phyloP scores from a whole-genome alignment of 1,140 invertebrate species.

The Colletes latitarsis region DNA sequence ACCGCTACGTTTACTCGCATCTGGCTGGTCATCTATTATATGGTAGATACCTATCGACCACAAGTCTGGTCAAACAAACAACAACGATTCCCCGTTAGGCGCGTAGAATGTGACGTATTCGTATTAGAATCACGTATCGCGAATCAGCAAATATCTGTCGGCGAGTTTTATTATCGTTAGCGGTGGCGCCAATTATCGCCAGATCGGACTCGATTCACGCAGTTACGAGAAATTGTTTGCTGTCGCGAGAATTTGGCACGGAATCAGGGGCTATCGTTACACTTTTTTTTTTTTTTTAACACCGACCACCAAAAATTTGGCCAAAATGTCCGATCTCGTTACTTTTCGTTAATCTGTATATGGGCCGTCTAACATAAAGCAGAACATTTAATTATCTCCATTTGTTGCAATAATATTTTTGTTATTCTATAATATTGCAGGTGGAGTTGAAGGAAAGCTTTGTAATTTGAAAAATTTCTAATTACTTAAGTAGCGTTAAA shows the following conservation, averaged over 20 bases:
- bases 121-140: constrained; percentile 24
- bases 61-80: constrained; percentile 9
- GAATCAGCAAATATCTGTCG: constrained; percentile 31
- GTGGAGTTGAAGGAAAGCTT: too few species aligned
- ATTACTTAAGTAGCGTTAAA: too few species aligned
- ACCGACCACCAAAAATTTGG: too few species aligned
- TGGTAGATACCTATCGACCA: constrained; percentile 7
- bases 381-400: too few species aligned
- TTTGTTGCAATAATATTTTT: too few species aligned
- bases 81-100: background rate
- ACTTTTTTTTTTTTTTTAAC: too few species aligned
- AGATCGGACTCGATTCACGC: background rate
- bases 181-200: constrained; percentile 22
- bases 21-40: constrained; percentile 26
- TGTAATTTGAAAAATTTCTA: too few species aligned
- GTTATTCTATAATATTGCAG: too few species aligned
- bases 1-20: constrained; percentile 2
- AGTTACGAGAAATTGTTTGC: constrained; percentile 39
- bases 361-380: too few species aligned
- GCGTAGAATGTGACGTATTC: background rate
- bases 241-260: constrained; percentile 15
- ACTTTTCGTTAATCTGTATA: too few species aligned
- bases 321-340: too few species aligned
- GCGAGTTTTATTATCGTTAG: constrained; percentile 34
- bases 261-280: background rate